These are phyloP conservation scores for Rousettus madagascariensis DNA, from an alignment of 2,797 vertebrate genomes.

Conservation along the genomic window DNA sequence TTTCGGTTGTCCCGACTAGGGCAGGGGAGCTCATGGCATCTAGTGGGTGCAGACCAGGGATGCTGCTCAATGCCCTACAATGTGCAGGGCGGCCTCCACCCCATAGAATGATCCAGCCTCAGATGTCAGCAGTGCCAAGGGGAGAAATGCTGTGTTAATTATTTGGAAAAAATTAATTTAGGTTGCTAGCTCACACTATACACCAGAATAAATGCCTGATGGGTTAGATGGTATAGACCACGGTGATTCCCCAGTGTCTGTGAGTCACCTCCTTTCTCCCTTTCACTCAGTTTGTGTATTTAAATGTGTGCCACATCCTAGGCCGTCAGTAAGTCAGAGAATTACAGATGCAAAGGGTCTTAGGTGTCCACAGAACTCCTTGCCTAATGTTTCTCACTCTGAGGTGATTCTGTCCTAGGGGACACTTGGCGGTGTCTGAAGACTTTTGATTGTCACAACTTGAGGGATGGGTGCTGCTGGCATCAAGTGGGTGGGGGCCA, in stretches of 20 bases:
- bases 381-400: neutral
- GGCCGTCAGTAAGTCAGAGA: neutral
- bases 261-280: neutral
- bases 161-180: neutral
- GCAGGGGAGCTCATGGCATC: neutral
- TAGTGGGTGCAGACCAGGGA: neutral
- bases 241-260: neutral
- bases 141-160: neutral
- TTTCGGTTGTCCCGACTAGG: neutral
- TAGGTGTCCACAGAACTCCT: neutral
- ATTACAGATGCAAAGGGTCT: neutral
- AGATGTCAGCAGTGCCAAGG: neutral
- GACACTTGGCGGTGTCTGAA: neutral
- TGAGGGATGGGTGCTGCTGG: neutral
- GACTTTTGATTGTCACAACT: neutral
- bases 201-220: neutral
- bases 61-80: accelerated
- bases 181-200: neutral
- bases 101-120: neutral
- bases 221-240: too few relatives aligned
- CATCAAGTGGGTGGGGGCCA: accelerated
- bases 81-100: accelerated
- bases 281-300: neutral
- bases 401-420: neutral
- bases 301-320: neutral